These are phyloP conservation scores for Meloidogyne hapla DNA, from an alignment of 1,140 invertebrate species.

Conservation along the genomic window DNA sequence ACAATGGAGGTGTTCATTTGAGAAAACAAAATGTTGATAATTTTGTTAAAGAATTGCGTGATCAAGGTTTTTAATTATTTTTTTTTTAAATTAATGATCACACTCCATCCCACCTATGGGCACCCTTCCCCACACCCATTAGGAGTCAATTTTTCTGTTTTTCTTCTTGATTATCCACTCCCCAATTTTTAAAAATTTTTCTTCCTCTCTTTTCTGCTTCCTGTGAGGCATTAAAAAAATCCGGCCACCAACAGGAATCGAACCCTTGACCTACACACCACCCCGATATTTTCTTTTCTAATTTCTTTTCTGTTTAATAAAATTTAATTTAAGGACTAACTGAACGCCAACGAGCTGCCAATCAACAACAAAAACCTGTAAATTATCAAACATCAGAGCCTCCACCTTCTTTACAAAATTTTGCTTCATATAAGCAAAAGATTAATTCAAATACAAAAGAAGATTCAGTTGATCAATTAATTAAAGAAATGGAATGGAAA, in stretches of 20 bases:
- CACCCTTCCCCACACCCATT: no score
- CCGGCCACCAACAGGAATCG: no score
- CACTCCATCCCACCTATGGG: no score
- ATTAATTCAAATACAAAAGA: neutral
- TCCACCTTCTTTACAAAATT: conserved; percentile 21
- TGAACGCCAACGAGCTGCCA: conserved; percentile 23
- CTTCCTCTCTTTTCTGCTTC: no score
- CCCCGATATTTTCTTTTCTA: no score
- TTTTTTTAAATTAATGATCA: neutral
- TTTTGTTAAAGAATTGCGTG: conserved; percentile 30
- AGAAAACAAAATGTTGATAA: conserved; percentile 1
- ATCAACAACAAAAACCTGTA: conserved; percentile 17
- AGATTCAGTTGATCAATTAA: conserved; percentile 27
- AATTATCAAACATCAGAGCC: neutral
- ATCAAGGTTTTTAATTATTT: conserved; percentile 13
- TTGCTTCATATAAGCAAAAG: conserved; percentile 23
- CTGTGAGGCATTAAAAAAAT: no score
- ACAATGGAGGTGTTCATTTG: neutral
- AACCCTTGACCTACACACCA: no score
- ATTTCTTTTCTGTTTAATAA: no score
- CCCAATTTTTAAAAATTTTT: no score
- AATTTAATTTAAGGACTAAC: conserved; percentile 10
- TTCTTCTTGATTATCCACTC: no score
- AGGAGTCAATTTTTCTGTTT: no score
- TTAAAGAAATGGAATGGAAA: conserved; percentile 35